Evolutionary conservation across 2,113 vertebrate species (phyloP).

Genomic region (Irena cyanogastra): DNA sequence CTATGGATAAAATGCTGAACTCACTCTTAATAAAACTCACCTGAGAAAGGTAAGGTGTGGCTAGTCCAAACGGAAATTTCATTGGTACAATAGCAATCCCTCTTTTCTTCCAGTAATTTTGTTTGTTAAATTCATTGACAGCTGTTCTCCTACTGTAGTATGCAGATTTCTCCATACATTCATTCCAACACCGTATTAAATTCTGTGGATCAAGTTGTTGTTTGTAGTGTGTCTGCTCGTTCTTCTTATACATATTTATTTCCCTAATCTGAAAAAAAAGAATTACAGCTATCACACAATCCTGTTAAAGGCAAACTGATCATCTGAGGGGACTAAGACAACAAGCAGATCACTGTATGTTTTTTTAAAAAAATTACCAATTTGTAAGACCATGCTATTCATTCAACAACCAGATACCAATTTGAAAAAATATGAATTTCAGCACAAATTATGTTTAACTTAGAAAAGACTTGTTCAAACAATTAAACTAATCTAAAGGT

Average conservation of each 20-base stretch:
- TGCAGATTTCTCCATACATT: constrained; percentile 76
- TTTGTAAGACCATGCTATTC: background rate
- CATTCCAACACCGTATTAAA: constrained; percentile 79
- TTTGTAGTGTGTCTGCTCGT: constrained; percentile 76
- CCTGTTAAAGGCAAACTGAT: background rate
- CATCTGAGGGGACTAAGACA: background rate
- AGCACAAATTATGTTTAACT: background rate
- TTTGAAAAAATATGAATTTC: background rate
- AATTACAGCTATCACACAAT: background rate
- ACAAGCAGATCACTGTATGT: background rate
- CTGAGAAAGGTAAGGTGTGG: constrained; percentile 74
- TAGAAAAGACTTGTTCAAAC: background rate
- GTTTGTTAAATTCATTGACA: constrained; percentile 76
- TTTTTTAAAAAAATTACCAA: background rate
- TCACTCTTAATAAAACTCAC: constrained; percentile 61
- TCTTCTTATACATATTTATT: constrained; percentile 83
- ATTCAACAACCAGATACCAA: background rate
- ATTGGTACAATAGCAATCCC: constrained; percentile 83
- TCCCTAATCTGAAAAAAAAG: constrained; percentile 74
- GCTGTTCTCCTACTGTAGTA: constrained; percentile 60
- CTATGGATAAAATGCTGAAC: background rate
- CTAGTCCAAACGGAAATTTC: constrained; percentile 80
- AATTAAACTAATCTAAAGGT: background rate
- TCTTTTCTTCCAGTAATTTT: constrained; percentile 87
- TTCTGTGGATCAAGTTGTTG: constrained; percentile 76